Percentiles rank a stretch among this genome's conserved stretches.
Conservation (phyloP, 2,888 invertebrate genomes). For the Leucophenga maculata region DNA sequence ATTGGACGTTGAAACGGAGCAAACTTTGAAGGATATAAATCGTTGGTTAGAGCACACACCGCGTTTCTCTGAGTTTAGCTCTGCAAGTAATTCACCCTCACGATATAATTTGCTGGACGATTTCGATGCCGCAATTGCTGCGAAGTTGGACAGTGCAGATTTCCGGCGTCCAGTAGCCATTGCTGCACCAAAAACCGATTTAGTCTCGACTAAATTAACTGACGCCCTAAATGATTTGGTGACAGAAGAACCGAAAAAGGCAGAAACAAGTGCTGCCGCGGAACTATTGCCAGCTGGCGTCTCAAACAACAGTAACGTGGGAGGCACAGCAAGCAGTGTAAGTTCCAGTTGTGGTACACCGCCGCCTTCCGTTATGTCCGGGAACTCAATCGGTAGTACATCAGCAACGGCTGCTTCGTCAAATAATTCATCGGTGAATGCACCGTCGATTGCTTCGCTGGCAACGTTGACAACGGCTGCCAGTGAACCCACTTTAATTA, state of each 20-base stretch:
- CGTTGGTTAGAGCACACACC: constrained; percentile 92
- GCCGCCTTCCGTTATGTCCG: constrained; percentile 67
- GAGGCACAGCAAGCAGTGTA: constrained; percentile 60
- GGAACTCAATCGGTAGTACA: constrained; percentile 68
- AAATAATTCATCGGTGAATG: constrained; percentile 53
- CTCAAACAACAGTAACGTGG: constrained; percentile 25
- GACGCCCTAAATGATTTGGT: constrained; percentile 74
- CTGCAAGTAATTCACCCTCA: constrained; percentile 84
- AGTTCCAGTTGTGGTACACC: constrained; percentile 69
- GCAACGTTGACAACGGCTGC: constrained; percentile 46
- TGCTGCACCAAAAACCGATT: constrained; percentile 70
- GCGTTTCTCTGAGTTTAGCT: constrained; percentile 82
- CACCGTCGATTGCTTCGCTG: constrained; percentile 50
- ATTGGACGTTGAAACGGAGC: constrained; percentile 80
- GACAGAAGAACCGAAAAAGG: constrained; percentile 57
- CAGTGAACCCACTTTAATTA: constrained; percentile 43
- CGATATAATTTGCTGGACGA: constrained; percentile 79
- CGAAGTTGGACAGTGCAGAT: constrained; percentile 72
- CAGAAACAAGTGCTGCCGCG: constrained; percentile 42
- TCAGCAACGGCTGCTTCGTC: constrained; percentile 68
- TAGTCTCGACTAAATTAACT: constrained; percentile 71
- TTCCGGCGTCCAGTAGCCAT: constrained; percentile 73
- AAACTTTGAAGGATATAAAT: constrained; percentile 84
- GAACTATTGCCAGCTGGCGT: constrained; percentile 49
- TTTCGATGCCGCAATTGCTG: constrained; percentile 72